phyloP scores from a whole-genome alignment of 2,113 vertebrate species.

The Emydocephalus ijimae region DNA sequence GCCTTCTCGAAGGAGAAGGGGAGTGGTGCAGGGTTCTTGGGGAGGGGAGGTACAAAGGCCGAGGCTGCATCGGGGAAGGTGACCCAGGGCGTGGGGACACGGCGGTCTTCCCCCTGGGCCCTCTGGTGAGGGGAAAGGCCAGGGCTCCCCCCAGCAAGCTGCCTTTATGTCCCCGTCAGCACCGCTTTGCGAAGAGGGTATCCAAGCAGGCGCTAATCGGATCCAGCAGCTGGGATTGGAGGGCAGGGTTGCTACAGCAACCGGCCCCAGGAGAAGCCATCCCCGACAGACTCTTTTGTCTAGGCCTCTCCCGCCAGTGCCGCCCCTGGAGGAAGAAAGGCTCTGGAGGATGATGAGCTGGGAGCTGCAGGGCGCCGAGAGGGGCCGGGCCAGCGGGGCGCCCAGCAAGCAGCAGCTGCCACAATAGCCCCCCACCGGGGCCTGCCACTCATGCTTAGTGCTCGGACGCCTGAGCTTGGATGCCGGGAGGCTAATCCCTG shows the following conservation, averaged over 20 bases:
- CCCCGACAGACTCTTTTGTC: slow-evolving; percentile 77
- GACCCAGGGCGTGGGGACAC: no score
- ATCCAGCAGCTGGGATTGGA: slow-evolving; percentile 76
- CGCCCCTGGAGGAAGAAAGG: slow-evolving; percentile 62
- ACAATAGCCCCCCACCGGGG: slow-evolving; percentile 30
- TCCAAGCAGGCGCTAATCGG: slow-evolving; percentile 70
- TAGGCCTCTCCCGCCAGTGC: slow-evolving; percentile 64
- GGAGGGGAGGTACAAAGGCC: not conserved
- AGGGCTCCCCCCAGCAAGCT: slow-evolving; percentile 64
- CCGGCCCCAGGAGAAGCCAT: slow-evolving; percentile 70
- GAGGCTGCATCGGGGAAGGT: not conserved
- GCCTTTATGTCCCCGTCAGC: slow-evolving; percentile 70
- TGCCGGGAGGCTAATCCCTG: slow-evolving; percentile 33
- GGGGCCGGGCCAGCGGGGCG: slow-evolving; percentile 13
- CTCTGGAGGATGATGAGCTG: slow-evolving; percentile 45
- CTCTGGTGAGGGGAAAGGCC: not conserved
- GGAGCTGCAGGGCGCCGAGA: slow-evolving; percentile 8
- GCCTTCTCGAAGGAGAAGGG: not conserved
- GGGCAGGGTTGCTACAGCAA: slow-evolving; percentile 70
- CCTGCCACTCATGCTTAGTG: not conserved
- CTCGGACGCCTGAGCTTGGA: slow-evolving; percentile 6
- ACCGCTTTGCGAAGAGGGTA: slow-evolving; percentile 40
- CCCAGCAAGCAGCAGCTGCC: not conserved
- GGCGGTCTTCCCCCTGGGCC: not conserved
- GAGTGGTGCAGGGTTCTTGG: not conserved